These are phyloP conservation scores for Lutjanus argentimaculatus DNA, from an alignment of 2,797 vertebrate genomes.

Conservation along the genomic window DNA sequence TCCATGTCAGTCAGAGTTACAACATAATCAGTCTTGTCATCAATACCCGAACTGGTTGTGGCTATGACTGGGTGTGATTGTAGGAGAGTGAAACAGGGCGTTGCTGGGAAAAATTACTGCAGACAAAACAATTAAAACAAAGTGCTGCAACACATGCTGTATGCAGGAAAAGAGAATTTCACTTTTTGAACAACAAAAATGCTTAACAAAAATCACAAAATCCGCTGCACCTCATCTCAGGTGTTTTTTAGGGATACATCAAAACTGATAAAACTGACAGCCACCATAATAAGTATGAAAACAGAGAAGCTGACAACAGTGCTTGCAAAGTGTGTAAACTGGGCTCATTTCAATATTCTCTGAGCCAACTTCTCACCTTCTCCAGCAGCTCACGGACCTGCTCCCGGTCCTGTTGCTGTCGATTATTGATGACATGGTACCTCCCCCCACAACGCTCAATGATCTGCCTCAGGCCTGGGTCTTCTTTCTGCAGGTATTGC, in stretches of 20 bases:
- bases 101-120: constrained; percentile 15
- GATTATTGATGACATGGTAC: constrained; percentile 86
- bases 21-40: not conserved
- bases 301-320: not conserved
- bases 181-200: not conserved
- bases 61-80: constrained; percentile 7
- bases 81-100: constrained; percentile 25
- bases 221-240: not conserved
- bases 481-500: constrained; percentile 78
- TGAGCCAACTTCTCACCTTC: constrained; percentile 66
- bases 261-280: not conserved
- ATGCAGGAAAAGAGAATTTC: not conserved
- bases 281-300: not conserved
- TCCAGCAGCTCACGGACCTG: constrained; percentile 84
- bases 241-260: not conserved
- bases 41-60: constrained; percentile 32
- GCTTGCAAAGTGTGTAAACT: not conserved
- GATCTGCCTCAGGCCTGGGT: constrained; percentile 74
- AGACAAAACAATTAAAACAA: constrained; percentile 3
- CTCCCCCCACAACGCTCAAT: constrained; percentile 75
- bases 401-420: constrained; percentile 65
- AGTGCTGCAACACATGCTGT: not conserved
- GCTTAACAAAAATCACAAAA: not conserved
- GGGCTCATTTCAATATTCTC: not conserved
- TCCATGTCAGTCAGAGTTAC: not conserved